Conservation (phyloP, 2,113 vertebrate genomes). For the Phodopus roborovskii region DNA sequence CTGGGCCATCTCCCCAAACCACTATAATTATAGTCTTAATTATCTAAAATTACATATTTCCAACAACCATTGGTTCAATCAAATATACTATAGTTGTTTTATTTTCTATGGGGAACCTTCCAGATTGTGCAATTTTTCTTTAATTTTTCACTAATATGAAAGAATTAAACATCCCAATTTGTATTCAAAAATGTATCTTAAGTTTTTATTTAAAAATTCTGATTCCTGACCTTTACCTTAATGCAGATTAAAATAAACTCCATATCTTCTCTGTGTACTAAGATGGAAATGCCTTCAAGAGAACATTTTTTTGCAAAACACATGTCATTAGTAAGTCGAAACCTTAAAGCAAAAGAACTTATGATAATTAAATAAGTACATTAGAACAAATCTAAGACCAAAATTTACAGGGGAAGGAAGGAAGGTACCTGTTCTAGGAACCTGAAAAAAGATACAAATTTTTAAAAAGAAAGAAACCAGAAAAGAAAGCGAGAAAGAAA, state of each 20-base stretch:
- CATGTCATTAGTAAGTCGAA: background rate
- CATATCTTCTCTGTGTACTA: background rate
- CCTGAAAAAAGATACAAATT: background rate
- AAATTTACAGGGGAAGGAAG: background rate
- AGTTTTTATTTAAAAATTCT: background rate
- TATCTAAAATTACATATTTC: constrained; percentile 25
- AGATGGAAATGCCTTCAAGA: background rate
- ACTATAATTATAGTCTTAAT: background rate
- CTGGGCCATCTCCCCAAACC: background rate
- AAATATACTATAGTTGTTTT: background rate
- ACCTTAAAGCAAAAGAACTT: constrained; percentile 54
- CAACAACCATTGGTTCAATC: background rate
- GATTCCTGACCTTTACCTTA: background rate
- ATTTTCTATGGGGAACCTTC: background rate
- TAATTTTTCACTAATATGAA: background rate
- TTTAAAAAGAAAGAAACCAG: no score
- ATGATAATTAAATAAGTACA: background rate
- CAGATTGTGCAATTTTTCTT: background rate
- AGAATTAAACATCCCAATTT: constrained; percentile 41
- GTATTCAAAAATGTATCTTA: background rate
- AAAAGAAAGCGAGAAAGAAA: background rate
- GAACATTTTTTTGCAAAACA: background rate
- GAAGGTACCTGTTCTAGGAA: background rate
- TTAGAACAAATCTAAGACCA: no score
- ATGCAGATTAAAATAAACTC: background rate